Conservation (phyloP, 2,113 vertebrate species). For the Callithrix jacchus region DNA sequence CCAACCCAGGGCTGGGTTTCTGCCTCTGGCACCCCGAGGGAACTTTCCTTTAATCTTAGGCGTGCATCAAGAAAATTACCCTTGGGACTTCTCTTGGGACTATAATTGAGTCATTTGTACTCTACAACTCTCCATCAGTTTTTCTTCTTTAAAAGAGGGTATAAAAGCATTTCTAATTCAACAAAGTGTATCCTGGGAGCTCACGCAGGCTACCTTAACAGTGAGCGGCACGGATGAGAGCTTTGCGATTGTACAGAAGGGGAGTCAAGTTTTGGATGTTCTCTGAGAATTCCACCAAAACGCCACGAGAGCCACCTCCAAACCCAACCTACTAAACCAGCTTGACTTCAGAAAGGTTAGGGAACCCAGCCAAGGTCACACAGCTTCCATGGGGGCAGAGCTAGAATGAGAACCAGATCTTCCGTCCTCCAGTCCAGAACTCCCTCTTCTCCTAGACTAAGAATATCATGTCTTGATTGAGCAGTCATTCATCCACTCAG, state of each 20-base stretch:
- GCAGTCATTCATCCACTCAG: background rate
- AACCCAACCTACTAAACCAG: background rate
- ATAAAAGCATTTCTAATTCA: background rate
- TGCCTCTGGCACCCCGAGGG: background rate
- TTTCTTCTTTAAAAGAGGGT: background rate
- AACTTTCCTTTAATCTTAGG: background rate
- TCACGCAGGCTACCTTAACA: background rate
- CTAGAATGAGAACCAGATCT: constrained; percentile 27
- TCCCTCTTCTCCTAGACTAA: background rate
- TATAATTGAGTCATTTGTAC: background rate
- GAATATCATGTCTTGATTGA: background rate
- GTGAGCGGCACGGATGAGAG: background rate
- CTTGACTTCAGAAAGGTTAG: background rate
- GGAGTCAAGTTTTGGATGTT: background rate
- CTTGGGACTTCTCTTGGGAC: background rate
- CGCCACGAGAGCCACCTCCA: background rate
- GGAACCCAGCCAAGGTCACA: constrained; percentile 27
- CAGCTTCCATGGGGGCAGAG: background rate
- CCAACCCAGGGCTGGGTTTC: background rate
- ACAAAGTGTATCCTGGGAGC: background rate
- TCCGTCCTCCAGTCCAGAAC: background rate
- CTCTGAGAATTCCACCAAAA: background rate
- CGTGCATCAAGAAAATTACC: background rate
- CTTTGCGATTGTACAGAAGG: background rate
- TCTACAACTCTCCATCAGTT: background rate